These are phyloP conservation scores for Saimiri boliviensis DNA, from an alignment of 2,113 vertebrate genomes.

Conservation along the genomic window DNA sequence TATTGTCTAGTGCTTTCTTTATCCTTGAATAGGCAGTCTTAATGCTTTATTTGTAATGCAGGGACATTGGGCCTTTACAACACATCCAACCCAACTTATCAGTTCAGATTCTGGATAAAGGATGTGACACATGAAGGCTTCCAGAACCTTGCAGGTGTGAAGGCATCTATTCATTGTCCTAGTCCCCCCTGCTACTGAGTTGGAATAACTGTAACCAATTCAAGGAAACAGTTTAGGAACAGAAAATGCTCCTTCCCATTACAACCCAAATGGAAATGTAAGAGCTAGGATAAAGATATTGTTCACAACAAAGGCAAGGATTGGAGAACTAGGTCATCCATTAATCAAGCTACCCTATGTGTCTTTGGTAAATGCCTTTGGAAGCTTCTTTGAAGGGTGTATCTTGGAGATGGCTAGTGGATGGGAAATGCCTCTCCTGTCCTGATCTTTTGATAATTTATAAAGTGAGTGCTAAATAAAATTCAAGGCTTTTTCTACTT, in stretches of 20 bases:
- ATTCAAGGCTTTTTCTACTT: background rate
- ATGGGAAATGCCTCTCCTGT: background rate
- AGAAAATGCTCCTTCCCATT: constrained; percentile 6
- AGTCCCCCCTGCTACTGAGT: background rate
- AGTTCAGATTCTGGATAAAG: constrained; percentile 21
- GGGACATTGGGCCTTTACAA: background rate
- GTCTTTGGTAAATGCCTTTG: background rate
- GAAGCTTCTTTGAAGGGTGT: background rate
- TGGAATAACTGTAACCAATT: constrained; percentile 30
- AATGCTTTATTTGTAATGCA: background rate
- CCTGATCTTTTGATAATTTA: background rate
- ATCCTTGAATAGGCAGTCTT: background rate
- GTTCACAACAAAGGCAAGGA: constrained; percentile 10
- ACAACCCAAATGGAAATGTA: background rate
- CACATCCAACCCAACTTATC: background rate
- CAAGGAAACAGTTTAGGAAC: background rate
- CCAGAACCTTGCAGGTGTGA: constrained; percentile 13
- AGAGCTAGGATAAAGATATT: background rate
- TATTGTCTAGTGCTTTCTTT: background rate
- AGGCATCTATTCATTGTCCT: background rate
- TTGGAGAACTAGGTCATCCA: background rate
- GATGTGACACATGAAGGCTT: background rate
- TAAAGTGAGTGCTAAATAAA: background rate
- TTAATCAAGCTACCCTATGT: background rate
- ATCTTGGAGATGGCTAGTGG: background rate